Evolutionary conservation across 2,797 vertebrate species (phyloP).

Genomic region (Pseudocheirus occidentalis): DNA sequence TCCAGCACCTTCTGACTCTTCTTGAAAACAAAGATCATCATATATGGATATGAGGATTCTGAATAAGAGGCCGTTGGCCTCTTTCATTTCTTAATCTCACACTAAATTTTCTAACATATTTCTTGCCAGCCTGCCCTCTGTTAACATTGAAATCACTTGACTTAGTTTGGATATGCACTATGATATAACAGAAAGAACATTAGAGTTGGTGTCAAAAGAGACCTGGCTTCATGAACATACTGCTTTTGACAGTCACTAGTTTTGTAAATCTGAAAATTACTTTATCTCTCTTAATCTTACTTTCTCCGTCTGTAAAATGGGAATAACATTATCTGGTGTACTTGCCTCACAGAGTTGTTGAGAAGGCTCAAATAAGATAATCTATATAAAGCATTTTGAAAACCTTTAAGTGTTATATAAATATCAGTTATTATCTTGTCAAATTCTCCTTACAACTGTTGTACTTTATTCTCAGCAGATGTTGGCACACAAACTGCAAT

Average conservation of each 20-base stretch:
- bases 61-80: background rate
- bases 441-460: background rate
- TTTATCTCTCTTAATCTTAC: background rate
- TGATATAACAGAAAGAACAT: background rate
- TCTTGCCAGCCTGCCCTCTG: background rate
- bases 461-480: background rate
- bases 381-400: background rate
- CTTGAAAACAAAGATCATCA: background rate
- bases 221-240: background rate
- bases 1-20: background rate
- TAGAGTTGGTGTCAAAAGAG: background rate
- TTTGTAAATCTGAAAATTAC: background rate
- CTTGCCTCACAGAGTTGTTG: background rate
- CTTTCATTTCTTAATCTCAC: background rate
- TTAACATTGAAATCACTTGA: background rate
- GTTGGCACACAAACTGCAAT: background rate
- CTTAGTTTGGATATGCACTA: background rate
- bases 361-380: background rate
- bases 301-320: background rate
- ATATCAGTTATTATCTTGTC: background rate
- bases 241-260: background rate
- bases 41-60: background rate
- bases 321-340: background rate
- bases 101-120: background rate
- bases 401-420: background rate